phyloP scores from a whole-genome alignment of 2,888 invertebrate genomes.

The Aspidiotus destructor region DNA sequence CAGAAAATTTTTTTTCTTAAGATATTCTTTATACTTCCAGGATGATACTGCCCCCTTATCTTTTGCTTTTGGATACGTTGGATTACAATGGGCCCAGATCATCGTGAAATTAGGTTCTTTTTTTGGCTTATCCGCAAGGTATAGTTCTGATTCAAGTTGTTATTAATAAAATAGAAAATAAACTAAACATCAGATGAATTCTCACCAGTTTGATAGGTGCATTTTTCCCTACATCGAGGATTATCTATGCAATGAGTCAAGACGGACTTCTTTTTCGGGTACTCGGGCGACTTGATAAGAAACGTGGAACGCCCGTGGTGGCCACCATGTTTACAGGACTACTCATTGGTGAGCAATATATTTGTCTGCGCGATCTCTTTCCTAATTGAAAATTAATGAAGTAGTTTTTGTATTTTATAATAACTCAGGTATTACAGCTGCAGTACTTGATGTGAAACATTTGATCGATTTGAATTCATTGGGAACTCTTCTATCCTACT shows the following conservation, averaged over 20 bases:
- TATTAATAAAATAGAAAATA: not conserved
- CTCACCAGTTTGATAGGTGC: slow-evolving; percentile 62
- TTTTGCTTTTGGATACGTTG: slow-evolving; percentile 45
- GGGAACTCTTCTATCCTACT: slow-evolving; percentile 74
- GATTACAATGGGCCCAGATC: slow-evolving; percentile 46
- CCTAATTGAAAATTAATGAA: too few species aligned
- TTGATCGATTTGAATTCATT: slow-evolving; percentile 87
- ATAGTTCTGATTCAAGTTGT: slow-evolving; percentile 13
- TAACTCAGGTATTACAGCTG: slow-evolving; percentile 59
- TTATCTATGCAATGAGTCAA: slow-evolving; percentile 78
- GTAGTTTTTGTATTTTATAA: too few species aligned
- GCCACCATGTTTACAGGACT: slow-evolving; percentile 63
- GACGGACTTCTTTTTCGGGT: slow-evolving; percentile 69
- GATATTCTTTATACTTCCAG: slow-evolving; percentile 38
- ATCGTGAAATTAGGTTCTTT: slow-evolving; percentile 50
- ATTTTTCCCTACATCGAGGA: slow-evolving; percentile 69
- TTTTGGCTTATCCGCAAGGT: slow-evolving; percentile 49
- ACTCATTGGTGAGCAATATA: slow-evolving; percentile 50
- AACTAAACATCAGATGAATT: not conserved
- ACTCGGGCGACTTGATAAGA: slow-evolving; percentile 58
- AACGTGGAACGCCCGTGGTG: slow-evolving; percentile 61
- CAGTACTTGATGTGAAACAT: slow-evolving; percentile 70
- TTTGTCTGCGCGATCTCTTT: too few species aligned
- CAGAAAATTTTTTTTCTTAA: too few species aligned
- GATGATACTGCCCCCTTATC: slow-evolving; percentile 46